Evolutionary conservation across 2,113 vertebrate genomes (phyloP).

Genomic region (Aegypius monachus): DNA sequence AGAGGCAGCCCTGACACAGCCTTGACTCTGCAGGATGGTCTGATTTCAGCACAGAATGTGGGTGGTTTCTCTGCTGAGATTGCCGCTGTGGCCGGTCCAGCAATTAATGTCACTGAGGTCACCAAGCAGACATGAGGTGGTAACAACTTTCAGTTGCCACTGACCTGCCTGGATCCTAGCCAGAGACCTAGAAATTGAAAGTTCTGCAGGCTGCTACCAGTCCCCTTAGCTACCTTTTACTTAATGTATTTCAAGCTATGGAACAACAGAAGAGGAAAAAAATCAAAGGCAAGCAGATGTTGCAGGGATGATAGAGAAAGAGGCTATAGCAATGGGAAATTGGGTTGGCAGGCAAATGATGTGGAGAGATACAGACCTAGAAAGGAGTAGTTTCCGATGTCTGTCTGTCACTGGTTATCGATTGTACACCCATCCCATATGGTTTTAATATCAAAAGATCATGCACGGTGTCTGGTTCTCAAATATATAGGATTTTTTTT

Average conservation of each 20-base stretch:
- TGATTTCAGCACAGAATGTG: background rate
- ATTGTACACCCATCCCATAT: background rate
- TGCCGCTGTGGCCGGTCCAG: background rate
- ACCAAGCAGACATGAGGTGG: background rate
- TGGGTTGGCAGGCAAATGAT: background rate
- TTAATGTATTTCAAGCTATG: background rate
- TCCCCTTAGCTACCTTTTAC: background rate
- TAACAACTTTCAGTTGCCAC: background rate
- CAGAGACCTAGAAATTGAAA: background rate
- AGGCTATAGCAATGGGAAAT: background rate
- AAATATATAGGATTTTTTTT: background rate
- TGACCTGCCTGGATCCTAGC: background rate
- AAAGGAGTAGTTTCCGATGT: background rate
- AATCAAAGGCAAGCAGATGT: background rate
- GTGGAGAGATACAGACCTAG: background rate
- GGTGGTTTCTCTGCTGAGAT: background rate
- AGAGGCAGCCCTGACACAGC: background rate
- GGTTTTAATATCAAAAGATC: background rate
- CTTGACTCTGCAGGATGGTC: background rate
- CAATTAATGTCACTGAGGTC: conserved; percentile 20
- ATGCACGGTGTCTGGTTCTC: background rate
- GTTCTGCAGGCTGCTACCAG: background rate
- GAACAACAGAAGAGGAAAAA: background rate
- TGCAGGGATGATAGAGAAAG: background rate
- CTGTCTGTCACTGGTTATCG: background rate